phyloP scores from a whole-genome alignment of 2,888 invertebrate species.

The Ophion ellenae region DNA sequence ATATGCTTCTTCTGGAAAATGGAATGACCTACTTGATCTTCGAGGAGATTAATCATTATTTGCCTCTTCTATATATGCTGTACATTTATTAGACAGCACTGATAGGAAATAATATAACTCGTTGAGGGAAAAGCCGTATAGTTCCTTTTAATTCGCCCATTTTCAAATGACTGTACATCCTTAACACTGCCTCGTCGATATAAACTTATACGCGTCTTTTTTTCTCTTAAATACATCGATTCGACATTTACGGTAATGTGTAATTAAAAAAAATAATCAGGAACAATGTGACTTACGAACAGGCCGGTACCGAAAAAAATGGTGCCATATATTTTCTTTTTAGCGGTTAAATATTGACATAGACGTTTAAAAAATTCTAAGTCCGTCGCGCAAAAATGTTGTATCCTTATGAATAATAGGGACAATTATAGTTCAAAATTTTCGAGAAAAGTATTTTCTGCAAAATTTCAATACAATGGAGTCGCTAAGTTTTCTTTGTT shows the following conservation, averaged over 20 bases:
- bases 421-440: background rate
- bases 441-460: background rate
- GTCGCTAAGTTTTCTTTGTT: background rate
- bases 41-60: too few relatives aligned
- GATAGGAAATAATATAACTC: background rate
- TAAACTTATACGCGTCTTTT: background rate
- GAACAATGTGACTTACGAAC: background rate
- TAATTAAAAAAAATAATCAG: background rate
- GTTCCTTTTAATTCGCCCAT: background rate
- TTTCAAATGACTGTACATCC: background rate
- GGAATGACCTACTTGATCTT: background rate
- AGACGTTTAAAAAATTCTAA: background rate
- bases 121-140: background rate
- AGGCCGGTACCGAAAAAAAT: background rate
- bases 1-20: background rate
- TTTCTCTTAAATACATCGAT: background rate
- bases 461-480: background rate
- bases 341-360: background rate
- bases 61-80: background rate
- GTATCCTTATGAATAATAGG: background rate
- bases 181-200: background rate
- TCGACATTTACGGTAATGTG: background rate
- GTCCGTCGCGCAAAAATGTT: background rate
- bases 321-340: background rate
- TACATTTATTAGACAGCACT: background rate